Conservation (phyloP, 64 coral and sea anemone species). For the Platygyra sinensis region DNA sequence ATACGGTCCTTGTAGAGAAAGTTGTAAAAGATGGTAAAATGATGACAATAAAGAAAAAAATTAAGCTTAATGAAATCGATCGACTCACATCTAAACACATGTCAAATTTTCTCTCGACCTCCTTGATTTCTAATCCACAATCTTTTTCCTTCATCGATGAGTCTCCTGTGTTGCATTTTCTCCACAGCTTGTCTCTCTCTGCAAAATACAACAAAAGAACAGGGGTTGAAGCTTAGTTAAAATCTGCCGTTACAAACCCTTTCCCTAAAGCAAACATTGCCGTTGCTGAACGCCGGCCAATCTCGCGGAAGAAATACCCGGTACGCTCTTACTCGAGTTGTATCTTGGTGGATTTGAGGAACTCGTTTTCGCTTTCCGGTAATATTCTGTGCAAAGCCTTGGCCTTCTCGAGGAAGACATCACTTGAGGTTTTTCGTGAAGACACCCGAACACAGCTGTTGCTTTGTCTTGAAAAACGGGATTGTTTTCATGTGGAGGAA, state of each 20-base stretch:
- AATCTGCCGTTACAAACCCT: constrained; percentile 6
- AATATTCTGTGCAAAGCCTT: constrained; percentile 65
- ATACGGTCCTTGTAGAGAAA: background rate
- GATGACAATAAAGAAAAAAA: background rate
- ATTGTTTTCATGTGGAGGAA: constrained; percentile 67
- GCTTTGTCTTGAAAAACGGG: constrained; percentile 30
- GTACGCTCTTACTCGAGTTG: constrained; percentile 46
- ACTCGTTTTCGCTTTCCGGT: constrained; percentile 44
- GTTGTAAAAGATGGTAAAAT: background rate
- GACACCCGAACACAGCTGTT: constrained; percentile 54
- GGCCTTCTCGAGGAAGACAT: constrained; percentile 70
- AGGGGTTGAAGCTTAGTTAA: background rate
- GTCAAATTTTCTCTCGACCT: background rate
- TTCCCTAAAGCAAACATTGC: background rate
- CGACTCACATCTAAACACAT: constrained; percentile 11
- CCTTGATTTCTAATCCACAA: background rate
- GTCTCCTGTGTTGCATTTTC: constrained; percentile 10
- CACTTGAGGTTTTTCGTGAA: background rate
- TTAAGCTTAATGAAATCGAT: background rate
- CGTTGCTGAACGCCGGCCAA: constrained; percentile 10
- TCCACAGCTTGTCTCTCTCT: constrained; percentile 15
- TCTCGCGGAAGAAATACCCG: background rate
- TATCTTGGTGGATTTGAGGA: constrained; percentile 13
- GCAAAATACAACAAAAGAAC: constrained; percentile 32
- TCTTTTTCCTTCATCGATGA: background rate